Percentiles rank a stretch among this genome's conserved stretches.
Conservation (phyloP, 2,888 invertebrate genomes). For the Hartigia nigra region DNA sequence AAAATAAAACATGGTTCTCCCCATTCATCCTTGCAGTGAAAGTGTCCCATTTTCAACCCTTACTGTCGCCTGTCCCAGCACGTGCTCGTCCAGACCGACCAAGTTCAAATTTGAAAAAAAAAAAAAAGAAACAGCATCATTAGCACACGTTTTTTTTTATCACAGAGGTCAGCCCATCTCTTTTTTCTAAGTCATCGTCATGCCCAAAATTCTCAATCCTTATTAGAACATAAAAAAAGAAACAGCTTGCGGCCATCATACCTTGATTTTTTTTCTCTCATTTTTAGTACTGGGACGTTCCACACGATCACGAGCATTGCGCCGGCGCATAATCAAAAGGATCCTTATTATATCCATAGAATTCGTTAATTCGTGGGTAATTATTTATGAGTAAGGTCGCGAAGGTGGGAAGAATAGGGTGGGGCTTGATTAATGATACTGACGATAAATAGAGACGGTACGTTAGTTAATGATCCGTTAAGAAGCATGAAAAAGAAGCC, state of each 20-base stretch:
- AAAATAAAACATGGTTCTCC: not conserved
- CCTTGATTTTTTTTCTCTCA: not conserved
- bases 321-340: not conserved
- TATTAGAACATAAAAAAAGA: not conserved
- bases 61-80: constrained; percentile 20
- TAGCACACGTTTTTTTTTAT: constrained; percentile 17
- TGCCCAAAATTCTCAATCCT: not conserved
- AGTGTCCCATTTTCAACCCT: constrained; percentile 15
- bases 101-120: constrained; percentile 17
- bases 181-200: not conserved
- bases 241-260: not conserved
- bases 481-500: not conserved
- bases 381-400: not conserved
- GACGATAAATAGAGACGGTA: not conserved
- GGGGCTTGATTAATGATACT: not conserved
- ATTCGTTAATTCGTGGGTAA: not conserved
- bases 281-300: not conserved
- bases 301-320: not conserved
- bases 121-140: constrained; percentile 18
- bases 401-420: not conserved
- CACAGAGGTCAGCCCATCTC: constrained; percentile 2
- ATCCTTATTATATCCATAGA: not conserved
- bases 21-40: not conserved
- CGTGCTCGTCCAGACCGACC: constrained; percentile 21
- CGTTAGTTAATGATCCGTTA: not conserved